Percentiles rank a stretch among this genome's conserved stretches.
These are phyloP conservation scores for Neopelma chrysocephalum DNA, from an alignment of 2,797 vertebrate species.

Conservation along the genomic window DNA sequence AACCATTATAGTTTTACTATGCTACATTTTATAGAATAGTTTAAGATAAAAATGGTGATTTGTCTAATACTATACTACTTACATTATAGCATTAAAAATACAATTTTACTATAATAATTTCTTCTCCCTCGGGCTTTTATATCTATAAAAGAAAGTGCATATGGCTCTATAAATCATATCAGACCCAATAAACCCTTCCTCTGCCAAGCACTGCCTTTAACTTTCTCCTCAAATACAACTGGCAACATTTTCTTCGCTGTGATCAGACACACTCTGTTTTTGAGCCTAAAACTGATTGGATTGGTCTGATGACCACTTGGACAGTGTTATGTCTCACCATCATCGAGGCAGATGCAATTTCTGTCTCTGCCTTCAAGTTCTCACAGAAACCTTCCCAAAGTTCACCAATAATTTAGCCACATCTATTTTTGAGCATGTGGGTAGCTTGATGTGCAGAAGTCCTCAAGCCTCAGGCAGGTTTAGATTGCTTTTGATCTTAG, in stretches of 20 bases:
- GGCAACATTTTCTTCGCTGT: not conserved
- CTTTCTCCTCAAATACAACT: conserved; percentile 5
- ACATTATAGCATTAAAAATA: conserved; percentile 48
- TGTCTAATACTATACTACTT: conserved; percentile 2
- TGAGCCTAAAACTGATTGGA: not conserved
- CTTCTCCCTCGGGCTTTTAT: conserved; percentile 18
- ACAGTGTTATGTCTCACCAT: not conserved
- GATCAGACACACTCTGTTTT: not conserved
- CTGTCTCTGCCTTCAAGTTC: not conserved
- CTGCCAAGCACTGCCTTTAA: conserved; percentile 21
- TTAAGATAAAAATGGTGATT: conserved; percentile 28
- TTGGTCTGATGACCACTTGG: not conserved
- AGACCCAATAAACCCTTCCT: conserved; percentile 42
- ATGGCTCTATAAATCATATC: conserved; percentile 59
- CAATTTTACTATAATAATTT: conserved; percentile 36
- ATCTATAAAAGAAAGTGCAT: conserved; percentile 46
- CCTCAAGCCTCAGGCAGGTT: not conserved
- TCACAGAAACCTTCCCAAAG: not conserved
- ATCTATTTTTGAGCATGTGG: accelerated
- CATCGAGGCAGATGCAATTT: not conserved
- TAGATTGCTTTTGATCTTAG: not conserved
- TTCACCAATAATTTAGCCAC: not conserved
- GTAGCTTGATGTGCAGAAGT: not conserved
- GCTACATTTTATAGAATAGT: conserved; percentile 10
- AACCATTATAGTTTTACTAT: conserved; percentile 9